Conservation (phyloP, 2,888 invertebrate species). For the Nebria salina region DNA sequence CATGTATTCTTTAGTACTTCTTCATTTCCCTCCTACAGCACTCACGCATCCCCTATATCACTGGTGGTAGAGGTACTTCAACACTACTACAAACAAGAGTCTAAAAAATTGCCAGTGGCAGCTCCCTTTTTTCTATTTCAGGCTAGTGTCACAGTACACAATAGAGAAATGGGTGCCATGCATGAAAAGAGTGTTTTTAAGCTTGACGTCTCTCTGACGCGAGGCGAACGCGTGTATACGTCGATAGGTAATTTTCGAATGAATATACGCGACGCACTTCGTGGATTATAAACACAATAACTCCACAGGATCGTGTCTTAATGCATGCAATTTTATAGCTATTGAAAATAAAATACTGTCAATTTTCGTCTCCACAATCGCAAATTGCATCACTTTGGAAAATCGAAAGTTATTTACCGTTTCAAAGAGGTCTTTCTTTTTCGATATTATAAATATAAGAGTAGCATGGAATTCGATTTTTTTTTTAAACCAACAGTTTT, state of each 20-base stretch:
- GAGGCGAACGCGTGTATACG: slow-evolving; percentile 18
- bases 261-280: background rate
- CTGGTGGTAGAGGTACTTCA: slow-evolving; percentile 3
- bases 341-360: background rate
- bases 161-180: slow-evolving; percentile 34
- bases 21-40: background rate
- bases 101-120: slow-evolving; percentile 39
- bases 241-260: slow-evolving; percentile 31
- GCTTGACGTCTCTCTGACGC: slow-evolving; percentile 10
- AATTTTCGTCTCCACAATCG: background rate
- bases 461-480: too few relatives aligned
- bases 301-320: background rate
- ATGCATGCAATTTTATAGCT: background rate
- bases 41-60: background rate
- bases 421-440: too few relatives aligned
- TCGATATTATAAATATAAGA: too few relatives aligned
- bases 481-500: too few relatives aligned
- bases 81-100: slow-evolving; percentile 32
- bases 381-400: background rate
- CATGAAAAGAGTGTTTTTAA: slow-evolving; percentile 35
- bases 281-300: background rate
- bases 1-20: background rate
- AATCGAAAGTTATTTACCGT: too few relatives aligned
- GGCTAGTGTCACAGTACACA: slow-evolving; percentile 9
- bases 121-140: slow-evolving; percentile 12